Evolutionary conservation across 1,140 invertebrate genomes (phyloP), one percentile per base, ranked within the genome.

Genomic region (Drosophila navojoa): DNA sequence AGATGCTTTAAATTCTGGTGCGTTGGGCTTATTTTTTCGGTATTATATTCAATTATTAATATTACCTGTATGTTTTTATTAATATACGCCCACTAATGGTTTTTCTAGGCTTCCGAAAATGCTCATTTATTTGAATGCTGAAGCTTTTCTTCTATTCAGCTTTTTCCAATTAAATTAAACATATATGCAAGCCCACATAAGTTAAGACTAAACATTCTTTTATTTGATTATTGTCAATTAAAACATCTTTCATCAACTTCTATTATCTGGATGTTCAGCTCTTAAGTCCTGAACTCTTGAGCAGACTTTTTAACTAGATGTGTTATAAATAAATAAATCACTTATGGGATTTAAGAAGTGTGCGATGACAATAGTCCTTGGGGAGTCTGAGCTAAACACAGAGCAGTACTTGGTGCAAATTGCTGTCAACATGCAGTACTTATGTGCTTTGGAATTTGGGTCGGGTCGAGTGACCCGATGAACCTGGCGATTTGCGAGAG

Each of bases 291-390:
- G 19, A 10, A 19, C 60, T 50, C 59, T 10, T 50, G 52, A 66
- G 45, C 44, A 54, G 67, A 54, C 62, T 64, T 71, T 71, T 71
- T 50, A 55, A 15, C 29, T 44, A 53, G 62, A 63, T 61, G 61
- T 61, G 64, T 66, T 66, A 67, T 87, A 86, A 87, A 86, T 86
- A 78, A 87, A 78, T 86, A 86, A 87, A 86, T 86, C 76, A 87
- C 76, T 86, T 22, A 22, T 22, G 19, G 67, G 54, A 53, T 50
- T 64, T 35, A 32, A 59, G 49, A 53, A 38, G 40, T 54, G 44
- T 47, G 47, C 49, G 50, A 32, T 55, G 57, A 68, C 42, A 69
- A 69, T 61, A 44, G 13, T 29, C 35, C 25, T 11, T 9, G 19
- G 29, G 29, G 27, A 50, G 47, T 38, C 40, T 22, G 9, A 35